Evolutionary conservation across 1,140 invertebrate species (phyloP).

Genomic region (Euwallacea fornicatus): DNA sequence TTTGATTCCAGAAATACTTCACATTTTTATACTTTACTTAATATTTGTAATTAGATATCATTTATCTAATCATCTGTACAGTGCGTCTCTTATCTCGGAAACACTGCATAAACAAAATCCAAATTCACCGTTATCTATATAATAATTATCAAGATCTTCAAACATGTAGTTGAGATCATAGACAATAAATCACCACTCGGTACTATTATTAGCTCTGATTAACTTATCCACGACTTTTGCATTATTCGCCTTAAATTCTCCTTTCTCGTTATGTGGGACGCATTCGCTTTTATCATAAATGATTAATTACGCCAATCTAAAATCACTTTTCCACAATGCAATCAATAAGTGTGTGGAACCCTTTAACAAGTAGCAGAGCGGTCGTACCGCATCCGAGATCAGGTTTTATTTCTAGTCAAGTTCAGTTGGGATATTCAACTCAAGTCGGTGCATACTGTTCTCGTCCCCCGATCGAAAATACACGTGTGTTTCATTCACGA

Average conservation of each 20-base stretch:
- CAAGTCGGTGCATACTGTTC: constrained; percentile 12
- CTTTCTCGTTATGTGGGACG: not conserved
- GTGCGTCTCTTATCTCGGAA: no score
- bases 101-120: no score
- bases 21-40: no score
- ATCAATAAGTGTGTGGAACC: constrained; percentile 16
- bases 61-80: no score
- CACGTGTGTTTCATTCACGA: constrained; percentile 20
- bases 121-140: no score
- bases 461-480: constrained; percentile 4
- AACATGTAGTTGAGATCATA: no score
- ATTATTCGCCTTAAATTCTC: not conserved
- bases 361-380: constrained; percentile 16
- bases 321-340: no score
- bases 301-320: no score
- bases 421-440: constrained; percentile 31
- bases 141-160: no score
- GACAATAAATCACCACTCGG: no score
- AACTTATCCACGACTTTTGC: not conserved
- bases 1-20: no score
- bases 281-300: not conserved
- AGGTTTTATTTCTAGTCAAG: constrained; percentile 34
- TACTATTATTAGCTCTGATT: not conserved
- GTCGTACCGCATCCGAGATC: constrained; percentile 30
- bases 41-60: no score